Evolutionary conservation across 2,888 invertebrate genomes (phyloP), one percentile per base, ranked within the genome.

Genomic region (Actias luna): DNA sequence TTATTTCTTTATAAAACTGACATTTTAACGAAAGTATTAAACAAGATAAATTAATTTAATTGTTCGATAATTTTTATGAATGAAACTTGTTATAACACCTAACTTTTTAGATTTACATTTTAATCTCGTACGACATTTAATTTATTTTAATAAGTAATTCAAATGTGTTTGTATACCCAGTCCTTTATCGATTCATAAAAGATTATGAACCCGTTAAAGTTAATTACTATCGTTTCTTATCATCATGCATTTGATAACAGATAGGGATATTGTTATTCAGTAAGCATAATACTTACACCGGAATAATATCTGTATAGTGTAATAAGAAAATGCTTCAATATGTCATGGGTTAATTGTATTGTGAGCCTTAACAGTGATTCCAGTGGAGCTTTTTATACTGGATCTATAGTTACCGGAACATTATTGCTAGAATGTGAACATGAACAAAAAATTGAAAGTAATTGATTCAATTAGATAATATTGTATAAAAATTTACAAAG

Each of bases 381-480:
- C 18, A 84, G 82, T 42, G 85, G 82, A 62, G 79, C 76, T 69
- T 83, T 89, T 73, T 89, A 88, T 65, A 78, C 87, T 12, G 91
- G 90, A 65, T 85, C 89, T 73, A 83, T 90, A 60, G 86, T 92
- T 46, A 90, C 92, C 46, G 92, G 92, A 66, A 77, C 77, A 7
- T 78, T 89, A n/a, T 73, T 79, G 60, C 68, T 92, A 67, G 82
- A 87, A 65, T 79, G 88, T 66, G 78, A 83, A 57, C 80, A 82
- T 67, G 78, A 79, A 64, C 77, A 79, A 64, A 82, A 83, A 74
- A 72, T 90, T 64, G 78, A 86, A 73, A 71, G 92, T 92, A 82
- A 77, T 70, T 63, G 62, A 36, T 22, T 31, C n/a, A 5, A 22
- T 31, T 57, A 42, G n/a, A 18, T 42, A 42, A 16, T 42, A 39